A percentile compares a stretch with the other conserved stretches of the same genome.
Conservation (phyloP, 53 echinoderm and acorn worm genomes). For the Luidia sarsii region DNA sequence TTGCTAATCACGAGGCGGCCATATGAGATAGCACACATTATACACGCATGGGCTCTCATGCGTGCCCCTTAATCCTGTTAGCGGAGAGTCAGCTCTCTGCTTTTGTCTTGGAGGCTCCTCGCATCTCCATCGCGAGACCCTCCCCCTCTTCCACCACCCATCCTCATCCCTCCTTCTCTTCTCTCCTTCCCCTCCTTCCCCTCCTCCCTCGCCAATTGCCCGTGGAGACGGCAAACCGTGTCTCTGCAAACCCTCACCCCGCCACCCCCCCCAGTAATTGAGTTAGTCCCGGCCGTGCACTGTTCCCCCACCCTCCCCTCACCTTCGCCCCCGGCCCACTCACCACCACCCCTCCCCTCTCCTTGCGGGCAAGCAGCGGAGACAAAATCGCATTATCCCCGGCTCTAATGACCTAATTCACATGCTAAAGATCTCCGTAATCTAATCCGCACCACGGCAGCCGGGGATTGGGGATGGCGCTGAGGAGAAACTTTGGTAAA, state of each 20-base stretch:
- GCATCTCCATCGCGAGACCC: no score
- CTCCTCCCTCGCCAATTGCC: no score
- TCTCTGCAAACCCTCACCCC: constrained; percentile 22
- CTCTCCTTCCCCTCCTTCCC: no score
- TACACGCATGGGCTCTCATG: no score
- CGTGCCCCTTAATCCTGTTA: no score
- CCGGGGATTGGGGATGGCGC: neutral
- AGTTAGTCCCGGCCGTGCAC: neutral
- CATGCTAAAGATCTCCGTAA: constrained; percentile 37
- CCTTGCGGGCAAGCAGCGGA: constrained; percentile 25
- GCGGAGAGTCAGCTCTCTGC: no score
- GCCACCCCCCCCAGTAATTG: constrained; percentile 1
- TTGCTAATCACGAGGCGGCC: neutral
- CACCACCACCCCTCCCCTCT: neutral
- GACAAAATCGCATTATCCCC: constrained; percentile 36
- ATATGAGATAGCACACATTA: no score
- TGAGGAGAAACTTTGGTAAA: no score
- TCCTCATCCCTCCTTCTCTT: no score
- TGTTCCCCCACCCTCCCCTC: neutral
- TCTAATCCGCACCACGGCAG: constrained; percentile 24
- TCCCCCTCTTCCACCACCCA: no score
- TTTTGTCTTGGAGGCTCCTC: no score
- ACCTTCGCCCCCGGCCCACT: neutral
- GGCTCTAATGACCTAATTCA: constrained; percentile 54
- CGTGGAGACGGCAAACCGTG: neutral